Evolutionary conservation across 2,797 vertebrate genomes (phyloP).

Genomic region (Phataginus tetradactyla): DNA sequence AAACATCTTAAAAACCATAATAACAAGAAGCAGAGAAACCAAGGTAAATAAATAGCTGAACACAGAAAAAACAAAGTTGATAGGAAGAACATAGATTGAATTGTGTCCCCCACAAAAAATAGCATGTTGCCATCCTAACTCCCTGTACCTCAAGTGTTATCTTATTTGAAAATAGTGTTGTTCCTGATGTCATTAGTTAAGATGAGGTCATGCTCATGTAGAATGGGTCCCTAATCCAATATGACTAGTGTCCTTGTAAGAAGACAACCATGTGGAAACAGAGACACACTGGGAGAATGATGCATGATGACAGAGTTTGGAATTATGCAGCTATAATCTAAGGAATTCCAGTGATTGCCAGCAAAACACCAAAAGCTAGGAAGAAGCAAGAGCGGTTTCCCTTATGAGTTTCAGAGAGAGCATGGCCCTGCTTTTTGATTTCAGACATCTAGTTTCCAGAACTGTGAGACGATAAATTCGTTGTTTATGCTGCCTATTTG

Average conservation of each 20-base stretch:
- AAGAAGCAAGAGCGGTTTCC: background rate
- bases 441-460: background rate
- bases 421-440: background rate
- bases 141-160: background rate
- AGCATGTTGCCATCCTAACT: background rate
- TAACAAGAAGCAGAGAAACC: background rate
- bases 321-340: background rate
- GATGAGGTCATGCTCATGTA: background rate
- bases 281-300: background rate
- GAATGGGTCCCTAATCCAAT: background rate
- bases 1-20: background rate
- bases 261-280: background rate
- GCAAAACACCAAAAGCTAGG: background rate
- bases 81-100: background rate
- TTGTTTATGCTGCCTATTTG: background rate
- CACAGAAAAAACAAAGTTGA: background rate
- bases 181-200: background rate
- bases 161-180: background rate
- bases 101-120: background rate
- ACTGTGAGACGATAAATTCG: background rate
- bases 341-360: background rate
- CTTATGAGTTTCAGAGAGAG: background rate
- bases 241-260: background rate
- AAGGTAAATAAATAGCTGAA: background rate
- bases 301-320: background rate